Evolutionary conservation across 2,888 invertebrate genomes (phyloP), one percentile per base, ranked within the genome.

Genomic region (Thelaira solivaga): DNA sequence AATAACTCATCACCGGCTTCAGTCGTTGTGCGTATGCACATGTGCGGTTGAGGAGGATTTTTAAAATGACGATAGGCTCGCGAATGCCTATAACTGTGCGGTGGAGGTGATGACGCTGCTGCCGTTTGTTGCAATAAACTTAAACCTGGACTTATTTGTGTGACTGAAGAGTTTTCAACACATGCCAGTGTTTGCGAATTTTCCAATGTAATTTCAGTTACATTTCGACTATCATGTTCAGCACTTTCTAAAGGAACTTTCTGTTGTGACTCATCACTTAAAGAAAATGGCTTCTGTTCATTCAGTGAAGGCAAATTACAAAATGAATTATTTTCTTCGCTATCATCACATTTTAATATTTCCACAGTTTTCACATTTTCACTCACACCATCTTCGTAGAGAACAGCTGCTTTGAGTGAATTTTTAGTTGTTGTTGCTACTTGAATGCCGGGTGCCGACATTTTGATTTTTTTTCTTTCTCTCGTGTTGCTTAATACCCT

Each of bases 21-120:
- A 1, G 90, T 88, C 18, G 91, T 90, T 81, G 91, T 91, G 81
- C 91, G 91, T 85, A 93, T 90, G 87, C 94, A 94, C 93, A 94
- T 93, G 88, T 93, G 93, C 10, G 94, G 94, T 81, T 94, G 93
- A 1, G 94, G 94, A 55, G 93, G 93, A 87, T 93, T 93, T 86
- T 93, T 93, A 82, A 93, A 94, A 83, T 92, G 91, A 65, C 93
- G 91, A 86, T 92, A 92, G 77, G 92, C 92, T 84, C 92, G 88
- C 26, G 92, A 92, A 69, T 90, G 90, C 39, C 92, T 90, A 79
- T 91, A 91, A 88, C 91, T 90, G 83, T 91, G 91, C 59, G 91
- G 89, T 43, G 92, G 92, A 61, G 88, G 88, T n/a, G 88, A 89
- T 83, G 83, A 64, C 0, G 78, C 65, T 4, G 71, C 71, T 1